Evolutionary conservation across 53 echinoderm and acorn worm species (phyloP), one percentile per base, ranked within the genome.

Genomic region (Antedon mediterranea): DNA sequence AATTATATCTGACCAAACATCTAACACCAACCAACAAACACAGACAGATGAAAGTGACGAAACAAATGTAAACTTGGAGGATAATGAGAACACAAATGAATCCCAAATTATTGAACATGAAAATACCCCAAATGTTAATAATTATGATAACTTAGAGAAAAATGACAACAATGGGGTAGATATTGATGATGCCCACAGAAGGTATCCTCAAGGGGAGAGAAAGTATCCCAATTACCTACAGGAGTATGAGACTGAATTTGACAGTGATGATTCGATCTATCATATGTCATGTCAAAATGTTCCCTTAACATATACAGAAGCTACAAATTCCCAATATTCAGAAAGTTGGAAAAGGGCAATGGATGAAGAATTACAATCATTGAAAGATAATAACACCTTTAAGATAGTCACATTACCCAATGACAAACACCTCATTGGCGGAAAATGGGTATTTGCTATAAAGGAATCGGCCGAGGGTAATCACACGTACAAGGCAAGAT

Each of bases 321-420:
- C 85, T 28, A 32, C 76, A 27, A 33, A 71, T 7, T 76, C 85
- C 29, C 29, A 11, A 73, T 43, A 85, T 70, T 75, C 72, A 29
- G 42, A 20, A 23, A 43, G 76, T 28, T 85, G 85, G 85, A 44
- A 85, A 34, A 74, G 71, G 34, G 85, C 85, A 31, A 85, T 85
- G 85, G 70, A 75, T 33, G 79, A 80, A 3, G 85, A 80, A 74
- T 74, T 80, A 33, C 27, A 75, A 32, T 42, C 79, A 0, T 71
- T 79, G 0, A 34, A 84, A 37, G 75, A 79, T 32, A 84, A 85
- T n/a, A 28, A 42, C 28, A 78, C 84, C n/a, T 84, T 84, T 28
- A 43, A 79, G 4, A 27, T 84, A 27, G 75, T 75, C 5, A 84
- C 20, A 14, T 79, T 75, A 44, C 84, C 84, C 42, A 33, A 43